These are phyloP conservation scores for Erynnis tages DNA, from an alignment of 2,888 invertebrate genomes.

Conservation along the genomic window DNA sequence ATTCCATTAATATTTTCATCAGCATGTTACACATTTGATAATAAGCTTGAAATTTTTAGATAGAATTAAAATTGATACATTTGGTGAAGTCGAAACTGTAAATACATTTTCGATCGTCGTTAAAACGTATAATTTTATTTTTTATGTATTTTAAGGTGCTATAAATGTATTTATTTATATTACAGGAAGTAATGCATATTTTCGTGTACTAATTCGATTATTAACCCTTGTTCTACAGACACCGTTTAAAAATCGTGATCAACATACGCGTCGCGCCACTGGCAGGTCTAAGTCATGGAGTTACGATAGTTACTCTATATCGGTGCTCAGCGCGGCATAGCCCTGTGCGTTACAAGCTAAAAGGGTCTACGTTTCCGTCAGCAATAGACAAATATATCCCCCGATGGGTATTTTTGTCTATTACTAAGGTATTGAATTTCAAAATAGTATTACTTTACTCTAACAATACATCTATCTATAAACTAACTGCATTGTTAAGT, in stretches of 20 bases:
- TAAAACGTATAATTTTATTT: not conserved
- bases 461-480: conserved; percentile 13
- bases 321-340: conserved; percentile 17
- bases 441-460: conserved; percentile 24
- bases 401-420: conserved; percentile 23
- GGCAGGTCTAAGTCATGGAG: conserved; percentile 38
- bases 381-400: conserved; percentile 27
- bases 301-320: conserved; percentile 5
- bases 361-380: conserved; percentile 20
- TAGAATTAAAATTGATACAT: too few species aligned
- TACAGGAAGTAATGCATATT: conserved; percentile 45
- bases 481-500: conserved; percentile 21
- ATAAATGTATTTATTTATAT: conserved; percentile 41
- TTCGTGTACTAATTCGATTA: conserved; percentile 45
- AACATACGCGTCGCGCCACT: conserved; percentile 30
- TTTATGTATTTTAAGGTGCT: not conserved
- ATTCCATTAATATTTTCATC: too few species aligned
- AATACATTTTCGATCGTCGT: too few species aligned
- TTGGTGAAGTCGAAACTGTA: too few species aligned
- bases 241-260: conserved; percentile 37
- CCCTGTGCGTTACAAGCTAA: conserved; percentile 16
- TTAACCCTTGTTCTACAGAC: conserved; percentile 61
- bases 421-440: conserved; percentile 26
- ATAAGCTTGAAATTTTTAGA: too few species aligned
- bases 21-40: too few species aligned